Evolutionary conservation across 1,140 invertebrate species (phyloP).

Genomic region (Samia ricini): DNA sequence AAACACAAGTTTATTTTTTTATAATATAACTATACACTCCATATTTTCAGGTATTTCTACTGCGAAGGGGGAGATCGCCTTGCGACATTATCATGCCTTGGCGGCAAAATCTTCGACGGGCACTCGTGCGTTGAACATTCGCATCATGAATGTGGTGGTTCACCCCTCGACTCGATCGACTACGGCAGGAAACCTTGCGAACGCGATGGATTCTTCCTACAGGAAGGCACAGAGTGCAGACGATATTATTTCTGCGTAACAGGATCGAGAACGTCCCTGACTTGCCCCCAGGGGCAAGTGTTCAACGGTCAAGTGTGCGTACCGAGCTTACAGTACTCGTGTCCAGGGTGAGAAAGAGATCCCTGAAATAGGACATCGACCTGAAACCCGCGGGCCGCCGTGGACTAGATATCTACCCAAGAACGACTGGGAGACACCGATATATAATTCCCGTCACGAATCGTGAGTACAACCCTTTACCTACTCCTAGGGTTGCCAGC

Average conservation of each 20-base stretch:
- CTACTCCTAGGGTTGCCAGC: no score
- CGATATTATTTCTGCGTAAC: constrained; percentile 78
- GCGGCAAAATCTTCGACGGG: constrained; percentile 78
- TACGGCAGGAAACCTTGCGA: constrained; percentile 53
- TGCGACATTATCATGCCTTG: constrained; percentile 76
- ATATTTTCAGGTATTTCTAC: constrained; percentile 69
- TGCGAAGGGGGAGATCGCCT: constrained; percentile 77
- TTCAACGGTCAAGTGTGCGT: constrained; percentile 79
- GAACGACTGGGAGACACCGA: constrained; percentile 24
- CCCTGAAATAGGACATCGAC: background rate
- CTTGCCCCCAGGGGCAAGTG: constrained; percentile 53
- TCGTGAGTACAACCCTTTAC: background rate
- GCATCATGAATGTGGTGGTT: constrained; percentile 58
- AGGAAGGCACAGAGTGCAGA: constrained; percentile 74
- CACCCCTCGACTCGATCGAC: constrained; percentile 37
- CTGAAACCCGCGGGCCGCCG: background rate
- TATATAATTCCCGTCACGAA: background rate
- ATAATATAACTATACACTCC: background rate
- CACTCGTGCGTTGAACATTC: constrained; percentile 67
- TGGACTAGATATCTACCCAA: constrained; percentile 1
- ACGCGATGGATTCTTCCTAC: constrained; percentile 77
- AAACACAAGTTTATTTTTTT: background rate
- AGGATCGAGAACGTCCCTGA: constrained; percentile 58
- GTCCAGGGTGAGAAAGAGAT: constrained; percentile 60
- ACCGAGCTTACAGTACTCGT: constrained; percentile 63